Base-by-base conservation (phyloP, 2,797 vertebrate genomes). In the Sparus aurata region DNA sequence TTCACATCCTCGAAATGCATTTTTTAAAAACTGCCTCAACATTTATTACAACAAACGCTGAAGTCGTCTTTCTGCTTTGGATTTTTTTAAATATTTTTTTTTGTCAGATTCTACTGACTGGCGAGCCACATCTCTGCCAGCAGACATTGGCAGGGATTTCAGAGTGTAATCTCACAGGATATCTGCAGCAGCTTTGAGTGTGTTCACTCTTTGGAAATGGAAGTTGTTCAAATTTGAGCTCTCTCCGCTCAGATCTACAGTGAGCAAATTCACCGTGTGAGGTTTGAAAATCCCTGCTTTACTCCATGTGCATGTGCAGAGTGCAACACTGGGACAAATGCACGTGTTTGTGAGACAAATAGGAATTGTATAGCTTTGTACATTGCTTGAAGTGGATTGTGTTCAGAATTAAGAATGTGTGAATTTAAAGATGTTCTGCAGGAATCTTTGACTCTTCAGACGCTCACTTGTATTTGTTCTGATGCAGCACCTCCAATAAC, bases 161-260 rank as follows among this genome's bases (percentile, higher is more conserved):
- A 58, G 41, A 50, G 72, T 8, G 46, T 54, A 75, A 82, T 82
- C 72, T 75, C 73, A 30, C 54, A 86, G 73, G 80, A 80, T 47
- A 49, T 25, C 57, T 2, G 61, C 76, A 65, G 66, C 57, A 50
- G 63, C 61, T 77, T 53, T 47, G 57, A 77, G 54, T 22, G 15
- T 61, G 66, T 78, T 83, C 59, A 49, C 2, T 43, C 71, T 47
- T 41, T 76, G 22, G n/a, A 71, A 49, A 76, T 79, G 75, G 70
- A 85, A 79, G 45, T 63, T 45, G 47, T 52, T 77, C 66, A 73
- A 34, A 63, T 20, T 20, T 47, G n/a, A 46, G 41, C 22, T 18
- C 20, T 41, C 38, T 81, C 55, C 63, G 55, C 68, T 80, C 50
- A 59, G 49, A 59, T 64, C 34, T 59, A n/a, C 45, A 43, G 17